These are phyloP conservation scores for Lamprotornis superbus DNA, from an alignment of 2,113 vertebrate genomes.

Conservation along the genomic window DNA sequence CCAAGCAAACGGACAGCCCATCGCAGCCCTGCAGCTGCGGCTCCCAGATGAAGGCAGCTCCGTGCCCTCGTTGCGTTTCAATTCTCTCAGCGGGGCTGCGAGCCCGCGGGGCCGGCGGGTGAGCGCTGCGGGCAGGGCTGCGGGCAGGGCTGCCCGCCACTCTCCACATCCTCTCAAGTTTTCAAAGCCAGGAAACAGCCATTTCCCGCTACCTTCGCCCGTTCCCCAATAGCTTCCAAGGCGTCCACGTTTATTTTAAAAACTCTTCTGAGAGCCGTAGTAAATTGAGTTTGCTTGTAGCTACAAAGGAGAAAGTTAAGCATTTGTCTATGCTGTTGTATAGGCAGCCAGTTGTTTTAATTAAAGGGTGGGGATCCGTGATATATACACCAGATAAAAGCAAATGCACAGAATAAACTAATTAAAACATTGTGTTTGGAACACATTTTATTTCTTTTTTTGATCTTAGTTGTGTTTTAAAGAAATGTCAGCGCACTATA, in stretches of 20 bases:
- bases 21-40: background rate
- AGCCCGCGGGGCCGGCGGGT: background rate
- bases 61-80: background rate
- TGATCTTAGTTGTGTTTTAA: constrained; percentile 80
- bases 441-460: constrained; percentile 80
- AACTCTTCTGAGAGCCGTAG: constrained; percentile 18
- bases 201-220: constrained; percentile 36
- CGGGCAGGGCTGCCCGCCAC: background rate
- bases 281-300: constrained; percentile 55
- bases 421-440: constrained; percentile 83
- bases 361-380: constrained; percentile 72
- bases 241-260: constrained; percentile 41
- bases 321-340: constrained; percentile 33
- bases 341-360: constrained; percentile 70
- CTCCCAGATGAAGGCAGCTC: background rate
- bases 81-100: background rate
- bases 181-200: background rate
- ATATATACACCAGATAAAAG: constrained; percentile 78
- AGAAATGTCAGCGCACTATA: constrained; percentile 79
- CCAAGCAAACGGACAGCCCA: background rate
- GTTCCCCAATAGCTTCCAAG: background rate
- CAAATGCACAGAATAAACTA: constrained; percentile 75
- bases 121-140: background rate
- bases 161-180: background rate
- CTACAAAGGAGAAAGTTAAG: constrained; percentile 63